Evolutionary conservation across 2,888 invertebrate species (phyloP).

Genomic region (Cyaniris semiargus): DNA sequence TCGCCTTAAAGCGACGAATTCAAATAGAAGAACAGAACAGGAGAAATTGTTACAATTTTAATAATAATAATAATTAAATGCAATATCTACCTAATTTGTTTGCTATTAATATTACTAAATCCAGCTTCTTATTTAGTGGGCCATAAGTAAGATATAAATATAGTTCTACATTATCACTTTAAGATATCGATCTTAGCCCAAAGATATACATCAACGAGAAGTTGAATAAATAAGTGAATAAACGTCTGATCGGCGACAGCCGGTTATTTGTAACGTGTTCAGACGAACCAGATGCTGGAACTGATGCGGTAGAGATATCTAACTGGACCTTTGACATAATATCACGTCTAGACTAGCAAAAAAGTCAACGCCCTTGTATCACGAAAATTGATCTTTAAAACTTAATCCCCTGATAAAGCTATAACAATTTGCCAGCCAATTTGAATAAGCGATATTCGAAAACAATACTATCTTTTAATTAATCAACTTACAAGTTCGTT

Average conservation of each 20-base stretch:
- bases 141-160: neutral
- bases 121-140: too few relatives aligned
- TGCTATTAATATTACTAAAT: too few relatives aligned
- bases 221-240: slow-evolving; percentile 6
- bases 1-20: too few relatives aligned
- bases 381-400: neutral
- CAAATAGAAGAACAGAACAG: too few relatives aligned
- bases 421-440: slow-evolving; percentile 8
- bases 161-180: neutral
- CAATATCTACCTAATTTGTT: too few relatives aligned
- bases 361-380: neutral
- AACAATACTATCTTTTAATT: slow-evolving; percentile 18
- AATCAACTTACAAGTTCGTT: neutral
- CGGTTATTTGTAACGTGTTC: neutral
- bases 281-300: slow-evolving; percentile 1
- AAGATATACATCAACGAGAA: neutral
- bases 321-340: neutral
- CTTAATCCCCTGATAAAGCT: neutral
- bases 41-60: too few relatives aligned
- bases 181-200: neutral
- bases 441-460: neutral
- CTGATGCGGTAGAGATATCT: neutral
- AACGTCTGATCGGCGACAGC: slow-evolving; percentile 4
- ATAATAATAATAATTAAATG: too few relatives aligned
- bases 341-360: neutral